Conservation (phyloP, 2,797 vertebrate genomes). For the Dendrocincla fuliginosa region DNA sequence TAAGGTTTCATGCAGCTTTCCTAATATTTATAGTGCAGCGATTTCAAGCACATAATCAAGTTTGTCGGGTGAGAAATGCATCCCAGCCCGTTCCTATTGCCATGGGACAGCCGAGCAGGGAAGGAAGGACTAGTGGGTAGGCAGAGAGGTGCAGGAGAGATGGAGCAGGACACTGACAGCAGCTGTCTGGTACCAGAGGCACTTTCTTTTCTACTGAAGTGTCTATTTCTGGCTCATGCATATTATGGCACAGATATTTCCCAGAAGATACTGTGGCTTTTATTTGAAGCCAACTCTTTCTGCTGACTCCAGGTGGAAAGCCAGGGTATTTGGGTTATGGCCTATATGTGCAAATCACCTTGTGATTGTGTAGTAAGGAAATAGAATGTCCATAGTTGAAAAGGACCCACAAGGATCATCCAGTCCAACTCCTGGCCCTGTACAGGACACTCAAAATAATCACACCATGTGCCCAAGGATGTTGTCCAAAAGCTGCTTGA, state of each 20-base stretch:
- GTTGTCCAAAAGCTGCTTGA: fast-evolving
- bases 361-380: not conserved
- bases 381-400: not conserved
- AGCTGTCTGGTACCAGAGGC: not conserved
- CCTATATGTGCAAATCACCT: not conserved
- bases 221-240: slow-evolving; percentile 53
- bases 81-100: not conserved
- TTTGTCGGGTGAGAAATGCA: not conserved
- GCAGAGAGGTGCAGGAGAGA: not conserved
- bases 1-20: not conserved
- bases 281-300: slow-evolving; percentile 20
- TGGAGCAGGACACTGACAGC: not conserved
- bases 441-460: fast-evolving
- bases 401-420: not conserved
- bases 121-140: not conserved
- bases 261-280: slow-evolving; percentile 41
- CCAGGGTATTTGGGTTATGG: slow-evolving; percentile 6
- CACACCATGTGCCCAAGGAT: not conserved
- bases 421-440: no score
- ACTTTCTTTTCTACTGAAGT: not conserved
- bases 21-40: not conserved
- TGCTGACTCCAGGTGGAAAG: slow-evolving; percentile 42
- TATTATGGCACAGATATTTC: slow-evolving; percentile 39
- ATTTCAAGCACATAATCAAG: not conserved
- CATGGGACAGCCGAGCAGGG: not conserved